A percentile compares a stretch with the other conserved stretches of the same genome.
Evolutionary conservation across 2,113 vertebrate genomes (phyloP).

Genomic region (Chamaea fasciata): DNA sequence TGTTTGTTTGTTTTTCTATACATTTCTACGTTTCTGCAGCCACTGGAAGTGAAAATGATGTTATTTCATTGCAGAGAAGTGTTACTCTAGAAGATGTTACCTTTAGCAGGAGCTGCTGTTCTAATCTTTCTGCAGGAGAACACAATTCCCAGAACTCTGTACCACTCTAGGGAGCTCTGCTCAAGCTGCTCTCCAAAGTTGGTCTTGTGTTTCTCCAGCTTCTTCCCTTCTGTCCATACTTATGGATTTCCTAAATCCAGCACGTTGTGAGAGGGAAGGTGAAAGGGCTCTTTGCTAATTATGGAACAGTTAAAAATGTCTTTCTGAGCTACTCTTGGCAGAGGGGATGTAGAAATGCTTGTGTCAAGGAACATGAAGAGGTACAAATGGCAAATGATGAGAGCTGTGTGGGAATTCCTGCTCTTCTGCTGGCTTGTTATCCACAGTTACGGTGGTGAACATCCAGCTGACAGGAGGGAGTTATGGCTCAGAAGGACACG

Average conservation of each 20-base stretch:
- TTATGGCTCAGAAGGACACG: background rate
- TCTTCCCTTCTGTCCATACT: background rate
- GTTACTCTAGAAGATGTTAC: background rate
- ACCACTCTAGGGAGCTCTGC: background rate
- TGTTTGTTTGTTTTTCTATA: too few species aligned
- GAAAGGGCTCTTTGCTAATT: background rate
- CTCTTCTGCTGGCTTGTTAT: background rate
- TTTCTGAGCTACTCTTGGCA: background rate
- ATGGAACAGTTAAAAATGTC: background rate
- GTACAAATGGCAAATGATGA: background rate
- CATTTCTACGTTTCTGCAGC: background rate
- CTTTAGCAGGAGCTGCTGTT: background rate
- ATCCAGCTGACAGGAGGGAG: background rate
- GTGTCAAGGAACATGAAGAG: accelerated
- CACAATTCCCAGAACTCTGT: background rate
- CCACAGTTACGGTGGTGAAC: background rate
- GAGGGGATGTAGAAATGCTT: background rate
- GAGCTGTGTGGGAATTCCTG: background rate
- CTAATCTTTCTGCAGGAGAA: background rate
- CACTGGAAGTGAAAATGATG: background rate
- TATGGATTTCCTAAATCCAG: background rate
- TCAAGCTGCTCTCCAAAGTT: background rate
- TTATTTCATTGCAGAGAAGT: background rate
- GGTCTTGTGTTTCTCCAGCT: background rate
- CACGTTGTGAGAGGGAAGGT: background rate